Base-by-base conservation (phyloP, 2,888 invertebrate genomes). In the Tetropium fuscum region DNA sequence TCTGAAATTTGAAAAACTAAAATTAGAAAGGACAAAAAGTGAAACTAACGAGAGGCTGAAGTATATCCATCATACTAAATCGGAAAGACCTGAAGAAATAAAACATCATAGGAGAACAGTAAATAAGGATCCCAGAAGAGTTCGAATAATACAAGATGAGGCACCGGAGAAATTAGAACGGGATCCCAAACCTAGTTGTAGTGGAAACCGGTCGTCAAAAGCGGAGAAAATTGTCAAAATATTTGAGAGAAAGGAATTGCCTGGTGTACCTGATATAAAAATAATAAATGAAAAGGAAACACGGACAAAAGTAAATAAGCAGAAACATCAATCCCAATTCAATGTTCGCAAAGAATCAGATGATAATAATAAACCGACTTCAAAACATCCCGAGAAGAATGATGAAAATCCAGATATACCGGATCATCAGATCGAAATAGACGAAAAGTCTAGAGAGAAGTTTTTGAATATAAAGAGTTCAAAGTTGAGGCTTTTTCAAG, bases 1-100 rank as follows among this genome's bases (percentile, higher is more conserved):
- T 49, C 47, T 67, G 10, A 74, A 77, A 68, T 63, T 74, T 19
- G 74, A 34, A 34, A 34, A 34, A 34, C 3, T 34, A 34, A 34
- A 34, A 34, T 6, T 34, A 15, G 34, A 34, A 78, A 43, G 74
- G 53, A 64, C 74, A 3, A 74, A 72, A 60, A 74, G 70, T 41
- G 78, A 80, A 47, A 74, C 74, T 3, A 79, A 79, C 54, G 69
- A 67, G 43, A 72, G 74, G 40, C 54, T 78, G 30, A 75, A 74
- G 55, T 75, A 73, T 44, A 69, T 69, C 38, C 59, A 66, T 44
- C 68, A 66, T 7, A 6, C 7, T 41, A 60, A 34, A 34, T 15
- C 34, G 15, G 34, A 34, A 34, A 13, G 7, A 5, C 13, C 11
- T 3, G 15, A 22, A 7, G 40, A 58, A 38, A n/a, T n/a, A n/a